Conservation (phyloP, 2,113 vertebrate genomes). For the Rhineura floridana region DNA sequence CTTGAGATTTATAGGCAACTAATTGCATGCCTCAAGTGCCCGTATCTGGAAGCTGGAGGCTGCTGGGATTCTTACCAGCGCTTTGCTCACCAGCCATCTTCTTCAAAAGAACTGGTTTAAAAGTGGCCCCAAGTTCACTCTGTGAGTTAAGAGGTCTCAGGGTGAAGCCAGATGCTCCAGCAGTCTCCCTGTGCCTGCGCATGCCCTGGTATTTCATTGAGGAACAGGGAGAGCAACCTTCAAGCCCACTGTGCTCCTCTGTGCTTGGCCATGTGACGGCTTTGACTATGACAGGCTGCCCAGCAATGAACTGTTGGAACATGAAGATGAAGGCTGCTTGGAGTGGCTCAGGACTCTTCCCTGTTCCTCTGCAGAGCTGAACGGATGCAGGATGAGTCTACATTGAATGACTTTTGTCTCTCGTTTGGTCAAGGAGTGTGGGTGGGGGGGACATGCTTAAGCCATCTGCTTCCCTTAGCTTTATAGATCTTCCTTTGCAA, state of each 20-base stretch:
- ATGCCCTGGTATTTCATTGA: neutral
- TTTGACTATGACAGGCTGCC: neutral
- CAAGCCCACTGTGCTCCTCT: neutral
- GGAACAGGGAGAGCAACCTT: no score
- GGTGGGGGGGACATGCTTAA: neutral
- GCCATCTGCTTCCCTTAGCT: neutral
- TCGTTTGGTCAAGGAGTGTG: neutral
- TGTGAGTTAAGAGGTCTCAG: neutral
- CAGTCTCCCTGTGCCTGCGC: neutral
- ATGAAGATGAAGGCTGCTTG: neutral
- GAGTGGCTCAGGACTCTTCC: neutral
- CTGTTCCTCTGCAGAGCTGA: no score
- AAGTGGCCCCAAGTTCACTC: neutral
- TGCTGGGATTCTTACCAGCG: neutral
- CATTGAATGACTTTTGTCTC: neutral
- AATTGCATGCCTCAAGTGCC: neutral
- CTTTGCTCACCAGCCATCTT: neutral
- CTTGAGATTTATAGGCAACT: constrained; percentile 37
- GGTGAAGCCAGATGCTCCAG: neutral
- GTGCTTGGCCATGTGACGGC: neutral
- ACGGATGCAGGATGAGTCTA: neutral
- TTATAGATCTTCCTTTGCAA: neutral
- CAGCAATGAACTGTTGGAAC: no score
- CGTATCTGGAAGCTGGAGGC: neutral
- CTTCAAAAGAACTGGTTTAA: neutral